A percentile compares a stretch with the other conserved stretches of the same genome.
Evolutionary conservation across 2,888 invertebrate genomes (phyloP).

Genomic region (Microctonus brassicae): DNA sequence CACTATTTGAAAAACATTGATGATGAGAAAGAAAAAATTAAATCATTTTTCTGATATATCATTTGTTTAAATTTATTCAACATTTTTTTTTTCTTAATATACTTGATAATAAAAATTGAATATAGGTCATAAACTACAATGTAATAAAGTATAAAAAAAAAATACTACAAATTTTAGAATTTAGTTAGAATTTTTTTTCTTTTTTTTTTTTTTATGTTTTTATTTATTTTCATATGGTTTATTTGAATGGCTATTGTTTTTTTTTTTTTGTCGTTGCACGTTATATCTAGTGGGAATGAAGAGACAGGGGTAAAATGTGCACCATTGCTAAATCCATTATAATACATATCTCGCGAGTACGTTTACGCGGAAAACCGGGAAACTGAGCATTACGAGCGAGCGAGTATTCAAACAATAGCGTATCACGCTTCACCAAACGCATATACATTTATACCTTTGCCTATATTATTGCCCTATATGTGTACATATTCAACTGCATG

Average conservation of each 20-base stretch:
- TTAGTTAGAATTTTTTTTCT: too few species aligned
- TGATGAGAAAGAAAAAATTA: neutral
- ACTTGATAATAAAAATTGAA: too few species aligned
- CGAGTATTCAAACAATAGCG: constrained; percentile 49
- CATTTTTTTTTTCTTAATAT: too few species aligned
- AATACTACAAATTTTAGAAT: neutral
- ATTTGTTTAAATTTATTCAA: too few species aligned
- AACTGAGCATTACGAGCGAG: constrained; percentile 48
- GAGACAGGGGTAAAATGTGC: neutral
- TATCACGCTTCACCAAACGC: constrained; percentile 46
- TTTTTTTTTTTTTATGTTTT: too few species aligned
- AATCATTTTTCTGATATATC: neutral
- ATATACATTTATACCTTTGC: constrained; percentile 42
- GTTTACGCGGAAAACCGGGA: constrained; percentile 43
- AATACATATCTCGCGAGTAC: constrained; percentile 42
- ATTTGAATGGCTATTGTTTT: neutral
- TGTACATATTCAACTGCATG: neutral
- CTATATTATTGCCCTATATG: neutral
- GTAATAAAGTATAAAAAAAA: neutral
- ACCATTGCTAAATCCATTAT: constrained; percentile 29
- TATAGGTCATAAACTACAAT: neutral
- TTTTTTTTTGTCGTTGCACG: neutral
- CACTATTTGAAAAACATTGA: neutral
- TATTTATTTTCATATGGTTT: neutral
- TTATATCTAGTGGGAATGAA: neutral